Conservation (phyloP, 2,888 invertebrate genomes). For the Rhodophaea formosa region DNA sequence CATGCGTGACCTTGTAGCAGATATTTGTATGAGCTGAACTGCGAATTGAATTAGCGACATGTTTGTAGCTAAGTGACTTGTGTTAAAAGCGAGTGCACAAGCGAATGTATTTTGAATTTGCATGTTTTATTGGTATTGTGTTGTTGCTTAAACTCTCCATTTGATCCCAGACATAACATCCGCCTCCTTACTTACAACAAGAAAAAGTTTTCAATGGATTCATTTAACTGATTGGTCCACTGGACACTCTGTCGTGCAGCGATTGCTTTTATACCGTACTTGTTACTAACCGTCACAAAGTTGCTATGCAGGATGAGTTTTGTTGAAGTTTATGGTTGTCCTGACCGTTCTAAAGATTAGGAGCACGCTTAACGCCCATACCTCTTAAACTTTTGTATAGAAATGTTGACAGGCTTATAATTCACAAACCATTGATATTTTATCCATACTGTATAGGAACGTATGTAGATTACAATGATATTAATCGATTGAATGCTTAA, state of each 20-base stretch:
- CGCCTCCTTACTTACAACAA: not conserved
- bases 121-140: slow-evolving; percentile 1
- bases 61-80: not conserved
- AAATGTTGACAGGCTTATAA: too few relatives aligned
- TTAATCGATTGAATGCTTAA: too few relatives aligned
- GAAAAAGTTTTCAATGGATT: not conserved
- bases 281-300: not conserved
- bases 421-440: too few relatives aligned
- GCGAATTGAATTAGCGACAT: slow-evolving; percentile 13
- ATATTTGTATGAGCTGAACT: slow-evolving; percentile 14
- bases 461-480: too few relatives aligned
- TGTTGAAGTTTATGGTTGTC: not conserved
- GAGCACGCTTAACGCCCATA: too few relatives aligned
- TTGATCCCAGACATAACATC: slow-evolving; percentile 11
- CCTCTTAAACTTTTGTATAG: too few relatives aligned
- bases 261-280: not conserved
- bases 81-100: not conserved
- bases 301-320: not conserved
- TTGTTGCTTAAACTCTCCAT: not conserved
- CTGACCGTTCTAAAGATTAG: not conserved
- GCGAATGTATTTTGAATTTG: not conserved
- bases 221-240: not conserved
- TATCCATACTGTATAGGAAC: too few relatives aligned
- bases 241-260: not conserved
- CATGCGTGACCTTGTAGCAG: slow-evolving; percentile 15